These are phyloP conservation scores for Apodemia mormo DNA, from an alignment of 2,888 invertebrate genomes.

Conservation along the genomic window DNA sequence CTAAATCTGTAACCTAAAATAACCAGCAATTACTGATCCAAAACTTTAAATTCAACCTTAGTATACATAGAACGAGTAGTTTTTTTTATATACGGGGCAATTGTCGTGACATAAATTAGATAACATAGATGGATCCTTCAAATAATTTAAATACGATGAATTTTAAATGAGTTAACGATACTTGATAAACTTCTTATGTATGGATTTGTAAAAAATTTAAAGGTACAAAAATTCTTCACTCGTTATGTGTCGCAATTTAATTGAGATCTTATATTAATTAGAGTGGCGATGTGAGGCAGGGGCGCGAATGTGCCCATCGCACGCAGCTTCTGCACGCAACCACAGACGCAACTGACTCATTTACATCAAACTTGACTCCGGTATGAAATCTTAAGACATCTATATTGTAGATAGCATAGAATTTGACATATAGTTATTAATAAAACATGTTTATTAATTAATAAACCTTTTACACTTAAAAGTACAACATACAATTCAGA, in stretches of 20 bases:
- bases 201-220: slow-evolving; percentile 28
- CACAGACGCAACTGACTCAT: slow-evolving; percentile 30
- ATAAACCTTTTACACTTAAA: too few species aligned
- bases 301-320: slow-evolving; percentile 72
- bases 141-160: background rate
- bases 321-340: slow-evolving; percentile 76
- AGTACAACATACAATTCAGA: too few species aligned
- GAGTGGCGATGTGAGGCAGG: slow-evolving; percentile 70
- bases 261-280: slow-evolving; percentile 83
- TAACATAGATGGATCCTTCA: too few species aligned
- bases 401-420: background rate
- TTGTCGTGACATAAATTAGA: too few species aligned
- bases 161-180: slow-evolving; percentile 5
- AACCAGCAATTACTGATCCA: too few species aligned
- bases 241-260: slow-evolving; percentile 80
- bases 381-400: slow-evolving; percentile 37
- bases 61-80: too few species aligned
- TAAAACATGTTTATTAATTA: too few species aligned
- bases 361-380: slow-evolving; percentile 41
- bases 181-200: slow-evolving; percentile 2
- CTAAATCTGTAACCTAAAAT: too few species aligned
- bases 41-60: too few species aligned
- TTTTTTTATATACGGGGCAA: too few species aligned
- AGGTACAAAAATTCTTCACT: slow-evolving; percentile 65
- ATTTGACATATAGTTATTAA: too few species aligned